These are phyloP conservation scores for Sternarchorhynchus goeldii DNA, from an alignment of 2,797 vertebrate species.

Conservation along the genomic window DNA sequence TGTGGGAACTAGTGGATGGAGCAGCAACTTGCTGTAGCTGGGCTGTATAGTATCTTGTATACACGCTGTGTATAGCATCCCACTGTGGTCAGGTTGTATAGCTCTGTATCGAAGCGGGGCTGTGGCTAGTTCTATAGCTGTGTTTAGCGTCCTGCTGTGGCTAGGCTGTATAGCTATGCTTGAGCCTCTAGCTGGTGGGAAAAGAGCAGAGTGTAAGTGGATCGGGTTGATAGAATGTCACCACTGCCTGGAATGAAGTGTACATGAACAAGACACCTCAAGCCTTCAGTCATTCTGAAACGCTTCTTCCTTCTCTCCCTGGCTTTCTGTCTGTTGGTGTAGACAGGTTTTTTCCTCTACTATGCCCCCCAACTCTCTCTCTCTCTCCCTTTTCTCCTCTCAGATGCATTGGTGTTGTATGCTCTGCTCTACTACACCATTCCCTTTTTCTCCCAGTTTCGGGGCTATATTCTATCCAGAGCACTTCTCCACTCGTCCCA, in stretches of 20 bases:
- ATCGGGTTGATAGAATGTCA: conserved; percentile 57
- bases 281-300: conserved; percentile 49
- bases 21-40: too few relatives aligned
- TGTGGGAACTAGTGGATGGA: too few relatives aligned
- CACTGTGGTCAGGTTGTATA: too few relatives aligned
- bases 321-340: conserved; percentile 52
- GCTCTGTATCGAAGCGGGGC: too few relatives aligned
- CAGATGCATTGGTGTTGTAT: neutral
- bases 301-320: conserved; percentile 35
- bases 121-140: too few relatives aligned
- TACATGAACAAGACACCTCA: conserved; percentile 50
- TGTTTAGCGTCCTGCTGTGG: too few relatives aligned
- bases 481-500: too few relatives aligned
- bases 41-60: too few relatives aligned
- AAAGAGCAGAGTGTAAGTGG: conserved; percentile 48
- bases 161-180: neutral
- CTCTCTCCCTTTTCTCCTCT: neutral
- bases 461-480: neutral
- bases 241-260: conserved; percentile 61
- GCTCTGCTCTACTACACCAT: neutral
- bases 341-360: neutral
- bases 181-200: conserved; percentile 45
- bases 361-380: neutral
- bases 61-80: neutral
- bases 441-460: conserved; percentile 4